A percentile compares a stretch with the other conserved stretches of the same genome.
These are phyloP conservation scores for Calcarius ornatus DNA, from an alignment of 2,113 vertebrate genomes.

Conservation along the genomic window DNA sequence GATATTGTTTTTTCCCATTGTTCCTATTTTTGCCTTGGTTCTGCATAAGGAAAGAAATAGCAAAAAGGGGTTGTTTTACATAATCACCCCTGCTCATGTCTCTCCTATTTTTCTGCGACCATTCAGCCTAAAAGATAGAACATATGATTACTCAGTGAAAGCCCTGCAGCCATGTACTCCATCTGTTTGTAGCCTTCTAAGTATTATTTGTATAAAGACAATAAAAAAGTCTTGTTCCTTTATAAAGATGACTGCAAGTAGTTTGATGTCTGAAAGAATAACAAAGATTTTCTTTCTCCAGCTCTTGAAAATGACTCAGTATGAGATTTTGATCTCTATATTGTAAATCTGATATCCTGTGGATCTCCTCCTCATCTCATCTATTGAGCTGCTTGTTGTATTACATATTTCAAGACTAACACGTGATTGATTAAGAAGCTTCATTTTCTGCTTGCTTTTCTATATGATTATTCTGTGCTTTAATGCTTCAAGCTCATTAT, in stretches of 20 bases:
- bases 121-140: neutral
- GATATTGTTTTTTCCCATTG: neutral
- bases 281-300: neutral
- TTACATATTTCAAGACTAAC: slow-evolving; percentile 12
- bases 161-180: neutral
- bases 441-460: slow-evolving; percentile 27
- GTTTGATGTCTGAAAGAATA: slow-evolving; percentile 23
- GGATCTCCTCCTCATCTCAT: slow-evolving; percentile 15
- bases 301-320: slow-evolving; percentile 44
- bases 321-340: slow-evolving; percentile 53
- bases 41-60: neutral
- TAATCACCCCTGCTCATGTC: neutral
- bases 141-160: neutral
- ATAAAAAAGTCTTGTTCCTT: slow-evolving; percentile 6
- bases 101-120: neutral
- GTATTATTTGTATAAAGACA: slow-evolving; percentile 34
- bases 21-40: neutral
- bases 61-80: neutral
- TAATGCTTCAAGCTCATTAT: neutral
- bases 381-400: neutral
- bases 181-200: slow-evolving; percentile 5
- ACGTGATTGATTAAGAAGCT: neutral
- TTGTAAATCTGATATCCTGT: slow-evolving; percentile 51
- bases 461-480: neutral
- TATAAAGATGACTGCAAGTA: slow-evolving; percentile 2